phyloP scores from a whole-genome alignment of 2,888 invertebrate genomes.

The Cryptus viduatorius region DNA sequence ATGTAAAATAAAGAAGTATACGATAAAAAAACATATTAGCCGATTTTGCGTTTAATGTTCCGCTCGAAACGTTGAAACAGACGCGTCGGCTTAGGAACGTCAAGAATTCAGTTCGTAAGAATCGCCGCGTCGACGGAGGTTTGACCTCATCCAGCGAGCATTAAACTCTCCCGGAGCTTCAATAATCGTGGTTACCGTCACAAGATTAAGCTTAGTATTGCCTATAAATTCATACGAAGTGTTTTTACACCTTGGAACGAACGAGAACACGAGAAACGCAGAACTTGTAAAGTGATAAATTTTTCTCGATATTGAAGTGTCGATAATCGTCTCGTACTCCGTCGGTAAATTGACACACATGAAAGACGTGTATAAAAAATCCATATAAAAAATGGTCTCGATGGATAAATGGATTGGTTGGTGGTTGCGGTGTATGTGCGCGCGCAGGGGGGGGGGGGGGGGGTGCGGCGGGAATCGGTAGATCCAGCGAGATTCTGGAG shows the following conservation, averaged over 20 bases:
- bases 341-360: too few relatives aligned
- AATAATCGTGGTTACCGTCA: conserved; percentile 43
- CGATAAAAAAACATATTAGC: background rate
- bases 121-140: background rate
- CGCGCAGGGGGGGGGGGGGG: conserved; percentile 48
- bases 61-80: background rate
- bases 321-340: conserved; percentile 7
- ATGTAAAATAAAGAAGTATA: background rate
- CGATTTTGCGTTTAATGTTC: background rate
- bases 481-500: conserved; percentile 60
- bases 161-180: conserved; percentile 23
- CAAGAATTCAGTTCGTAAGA: too few relatives aligned
- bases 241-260: conserved; percentile 4
- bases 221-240: too few relatives aligned
- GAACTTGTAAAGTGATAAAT: conserved; percentile 39
- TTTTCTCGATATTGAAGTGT: conserved; percentile 49
- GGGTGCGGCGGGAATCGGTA: conserved; percentile 51
- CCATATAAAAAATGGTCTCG: conserved; percentile 20
- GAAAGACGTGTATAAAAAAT: background rate
- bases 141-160: background rate
- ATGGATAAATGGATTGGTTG: conserved; percentile 40
- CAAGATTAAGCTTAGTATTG: conserved; percentile 43
- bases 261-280: background rate
- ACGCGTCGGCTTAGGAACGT: background rate
- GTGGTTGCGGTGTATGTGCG: conserved; percentile 28